A percentile compares a stretch with the other conserved stretches of the same genome.
Evolutionary conservation across 2,888 invertebrate species (phyloP).

Genomic region (Liopterus haemorrhoidalis): DNA sequence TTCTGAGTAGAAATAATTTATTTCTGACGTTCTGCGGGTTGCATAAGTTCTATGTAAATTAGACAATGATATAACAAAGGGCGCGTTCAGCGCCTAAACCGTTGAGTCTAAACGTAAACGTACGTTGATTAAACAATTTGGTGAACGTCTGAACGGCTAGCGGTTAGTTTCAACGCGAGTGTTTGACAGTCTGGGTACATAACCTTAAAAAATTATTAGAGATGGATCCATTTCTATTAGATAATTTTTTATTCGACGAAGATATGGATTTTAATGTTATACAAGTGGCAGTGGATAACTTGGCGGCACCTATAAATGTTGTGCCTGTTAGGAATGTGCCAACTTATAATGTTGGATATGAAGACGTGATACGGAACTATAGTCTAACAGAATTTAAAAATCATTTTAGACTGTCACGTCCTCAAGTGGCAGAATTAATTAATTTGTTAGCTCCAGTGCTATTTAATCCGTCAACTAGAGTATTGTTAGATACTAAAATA

Average conservation of each 20-base stretch:
- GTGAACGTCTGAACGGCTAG: too few species aligned
- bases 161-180: too few species aligned
- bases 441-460: neutral
- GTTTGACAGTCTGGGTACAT: too few species aligned
- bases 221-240: too few species aligned
- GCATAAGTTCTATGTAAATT: too few species aligned
- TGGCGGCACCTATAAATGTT: neutral
- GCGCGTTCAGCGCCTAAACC: too few species aligned
- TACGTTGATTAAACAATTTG: too few species aligned
- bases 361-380: neutral
- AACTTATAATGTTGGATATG: neutral
- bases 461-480: neutral
- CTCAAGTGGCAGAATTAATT: neutral
- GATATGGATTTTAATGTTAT: neutral
- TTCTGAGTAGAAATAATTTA: too few species aligned
- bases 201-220: too few species aligned
- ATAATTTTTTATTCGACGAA: neutral
- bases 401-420: neutral
- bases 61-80: too few species aligned
- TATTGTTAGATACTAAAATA: slow-evolving; percentile 1
- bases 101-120: too few species aligned
- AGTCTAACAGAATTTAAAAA: slow-evolving; percentile 5
- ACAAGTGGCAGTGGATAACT: neutral
- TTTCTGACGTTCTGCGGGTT: too few species aligned
- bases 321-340: neutral